Evolutionary conservation across 2,797 vertebrate genomes (phyloP), one percentile per base, ranked within the genome.

Genomic region (Chiloscyllium punctatum): DNA sequence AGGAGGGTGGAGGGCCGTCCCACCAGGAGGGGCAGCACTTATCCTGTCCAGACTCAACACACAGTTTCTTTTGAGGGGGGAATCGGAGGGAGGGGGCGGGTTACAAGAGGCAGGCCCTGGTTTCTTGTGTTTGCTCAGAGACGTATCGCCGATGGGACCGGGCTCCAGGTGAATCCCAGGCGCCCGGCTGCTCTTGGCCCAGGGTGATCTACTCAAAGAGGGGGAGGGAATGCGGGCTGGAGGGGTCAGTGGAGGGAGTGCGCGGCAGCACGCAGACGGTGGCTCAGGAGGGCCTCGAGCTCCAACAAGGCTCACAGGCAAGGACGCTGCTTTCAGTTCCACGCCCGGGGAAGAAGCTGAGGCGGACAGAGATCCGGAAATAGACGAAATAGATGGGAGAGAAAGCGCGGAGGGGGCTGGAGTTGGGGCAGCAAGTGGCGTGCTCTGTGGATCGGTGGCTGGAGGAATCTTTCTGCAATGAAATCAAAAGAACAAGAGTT

Each of bases 381-480:
- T 98, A 97, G 98, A 98, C 96, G 98, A 97, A 95, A 96, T 96
- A 15, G 95, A 90, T n/a, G 16, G 62, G 37, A 82, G 33, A 1
- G 30, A 87, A n/a, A 77, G 95, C 96, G 96, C 97, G 98, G 96
- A 97, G 97, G 97, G 97, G 97, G 96, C 97, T 96, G 53, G 97
- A 97, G 6, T 97, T 96, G n/a, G 96, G 96, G 96, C 97, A 96
- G 62, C 96, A 96, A 42, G 97, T 96, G 7, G 98, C 97, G 27
- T 97, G 96, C 86, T 96, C 96, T 86, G 96, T 96, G 95, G 97
- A 95, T 98, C 98, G 95, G 98, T 96, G 0, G 98, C 98, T 79
- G 98, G 98, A 97, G 99, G 98, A 97, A 99, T 99, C 98, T 98
- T 99, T 97, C 99, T 99, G 97, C 0, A 37, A 27, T 48, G 51